These are phyloP conservation scores for Ophraella communa DNA, from an alignment of 2,888 invertebrate genomes.

Conservation along the genomic window DNA sequence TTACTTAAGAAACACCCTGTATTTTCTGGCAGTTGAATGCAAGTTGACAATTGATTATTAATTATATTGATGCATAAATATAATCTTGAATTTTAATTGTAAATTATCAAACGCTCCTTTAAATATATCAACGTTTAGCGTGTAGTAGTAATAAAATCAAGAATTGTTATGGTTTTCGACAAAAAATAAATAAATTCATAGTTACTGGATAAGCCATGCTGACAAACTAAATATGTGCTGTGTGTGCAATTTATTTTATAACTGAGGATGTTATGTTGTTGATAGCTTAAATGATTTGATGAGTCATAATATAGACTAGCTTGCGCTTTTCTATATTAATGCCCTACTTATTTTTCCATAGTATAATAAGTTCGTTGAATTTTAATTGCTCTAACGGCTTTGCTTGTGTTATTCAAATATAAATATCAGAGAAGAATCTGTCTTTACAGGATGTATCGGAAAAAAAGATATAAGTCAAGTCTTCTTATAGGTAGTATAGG, in stretches of 20 bases:
- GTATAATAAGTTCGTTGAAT: conserved; percentile 5
- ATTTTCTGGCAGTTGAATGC: too few relatives aligned
- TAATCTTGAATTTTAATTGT: too few relatives aligned
- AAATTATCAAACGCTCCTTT: too few relatives aligned
- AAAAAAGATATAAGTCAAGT: too few relatives aligned
- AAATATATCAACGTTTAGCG: too few relatives aligned
- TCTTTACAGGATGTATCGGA: too few relatives aligned
- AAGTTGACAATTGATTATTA: too few relatives aligned
- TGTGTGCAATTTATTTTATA: conserved; percentile 13
- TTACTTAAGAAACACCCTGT: too few relatives aligned
- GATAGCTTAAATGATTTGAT: conserved; percentile 30
- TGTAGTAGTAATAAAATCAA: neutral
- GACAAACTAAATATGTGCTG: conserved; percentile 7
- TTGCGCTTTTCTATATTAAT: conserved; percentile 19
- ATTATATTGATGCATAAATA: too few relatives aligned
- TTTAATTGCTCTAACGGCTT: neutral
- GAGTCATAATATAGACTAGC: conserved; percentile 28
- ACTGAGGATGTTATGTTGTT: conserved; percentile 33
- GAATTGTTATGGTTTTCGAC: neutral
- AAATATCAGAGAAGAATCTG: too few relatives aligned
- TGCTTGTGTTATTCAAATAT: neutral
- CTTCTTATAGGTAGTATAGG: too few relatives aligned
- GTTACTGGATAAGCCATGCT: neutral
- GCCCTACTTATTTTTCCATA: conserved; percentile 8
- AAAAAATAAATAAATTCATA: conserved; percentile 1